Base-by-base conservation (phyloP, 2,888 invertebrate species). In the Ophonus ardosiacus region DNA sequence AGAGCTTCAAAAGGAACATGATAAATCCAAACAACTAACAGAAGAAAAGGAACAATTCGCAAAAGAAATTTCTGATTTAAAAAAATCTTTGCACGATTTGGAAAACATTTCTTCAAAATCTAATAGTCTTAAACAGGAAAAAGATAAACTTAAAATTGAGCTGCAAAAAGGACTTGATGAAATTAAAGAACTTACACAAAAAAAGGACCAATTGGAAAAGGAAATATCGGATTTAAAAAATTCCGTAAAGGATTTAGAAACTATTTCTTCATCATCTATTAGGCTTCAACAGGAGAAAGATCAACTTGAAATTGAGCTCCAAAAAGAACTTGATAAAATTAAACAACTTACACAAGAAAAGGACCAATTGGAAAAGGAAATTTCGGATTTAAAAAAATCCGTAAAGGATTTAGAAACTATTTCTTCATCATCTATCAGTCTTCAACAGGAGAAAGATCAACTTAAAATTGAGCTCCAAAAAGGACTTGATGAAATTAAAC, bases 221-320 rank as follows among this genome's bases (percentile, higher is more conserved):
- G 85, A 89, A 86, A 87, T 88, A 87, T 85, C 89, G 85, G 87
- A 88, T 87, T 81, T 88, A 92, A 87, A 91, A 91, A 86, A 90
- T 90, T 76, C 24, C 21, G 24, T 24, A 24, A 24, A 63, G 13
- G 21, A 63, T 10, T 63, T 13, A 1, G 81, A 89, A 84, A 89
- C 82, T 88, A 87, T 92, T 63, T 18, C 18, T 21, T 92, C 91
- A 88, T 90, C 91, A 88, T 90, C 91, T 87, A 92, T 91, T 87
- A 88, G 90, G 81, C 91, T 92, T 86, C 86, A 92, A 80, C 87
- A 89, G 78, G 92, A 92, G 87, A 92, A 92, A 87, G 92, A 85
- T 56, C 65, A 86, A 59, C 24, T 85, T 92, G 90, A 92, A 92
- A 88, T 90, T 91, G 13, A 92, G 90, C 85, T 89, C 92, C 91